Percentiles rank a stretch among this genome's conserved stretches.
Conservation (phyloP, 2,888 invertebrate genomes). For the Drosophila stalkeri region DNA sequence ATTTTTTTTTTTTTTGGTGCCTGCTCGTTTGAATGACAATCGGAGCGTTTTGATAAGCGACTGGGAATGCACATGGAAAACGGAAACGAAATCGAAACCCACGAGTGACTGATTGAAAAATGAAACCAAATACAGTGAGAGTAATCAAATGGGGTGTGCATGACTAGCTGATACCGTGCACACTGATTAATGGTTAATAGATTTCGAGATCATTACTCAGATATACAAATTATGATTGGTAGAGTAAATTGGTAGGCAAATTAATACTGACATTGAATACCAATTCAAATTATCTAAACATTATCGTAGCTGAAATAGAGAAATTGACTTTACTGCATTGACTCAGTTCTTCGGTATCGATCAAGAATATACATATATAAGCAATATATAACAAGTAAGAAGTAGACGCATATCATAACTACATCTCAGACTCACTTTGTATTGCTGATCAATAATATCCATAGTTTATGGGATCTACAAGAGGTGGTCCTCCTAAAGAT, state of each 20-base stretch:
- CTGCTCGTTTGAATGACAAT: slow-evolving; percentile 53
- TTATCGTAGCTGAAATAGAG: not conserved
- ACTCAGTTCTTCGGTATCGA: not conserved
- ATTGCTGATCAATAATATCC: not conserved
- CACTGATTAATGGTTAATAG: not conserved
- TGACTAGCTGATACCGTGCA: not conserved
- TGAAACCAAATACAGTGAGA: slow-evolving; percentile 18
- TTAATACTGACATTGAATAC: not conserved
- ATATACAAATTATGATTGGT: too few species aligned
- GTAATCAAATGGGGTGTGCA: not conserved
- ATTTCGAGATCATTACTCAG: not conserved
- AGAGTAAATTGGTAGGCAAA: not conserved
- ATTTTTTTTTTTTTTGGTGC: slow-evolving; percentile 6
- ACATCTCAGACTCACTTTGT: not conserved
- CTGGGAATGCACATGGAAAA: slow-evolving; percentile 25
- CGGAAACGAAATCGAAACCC: slow-evolving; percentile 28
- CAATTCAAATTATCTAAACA: not conserved
- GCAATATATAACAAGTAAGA: not conserved
- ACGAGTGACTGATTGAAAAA: slow-evolving; percentile 23
- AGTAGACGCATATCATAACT: too few species aligned
- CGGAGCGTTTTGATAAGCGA: slow-evolving; percentile 47
- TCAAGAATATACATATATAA: not conserved
- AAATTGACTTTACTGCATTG: not conserved
- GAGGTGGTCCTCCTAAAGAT: too few species aligned
- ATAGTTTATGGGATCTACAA: too few species aligned